Conservation (phyloP, 1,140 invertebrate genomes). For the Drosophila mojavensis region DNA sequence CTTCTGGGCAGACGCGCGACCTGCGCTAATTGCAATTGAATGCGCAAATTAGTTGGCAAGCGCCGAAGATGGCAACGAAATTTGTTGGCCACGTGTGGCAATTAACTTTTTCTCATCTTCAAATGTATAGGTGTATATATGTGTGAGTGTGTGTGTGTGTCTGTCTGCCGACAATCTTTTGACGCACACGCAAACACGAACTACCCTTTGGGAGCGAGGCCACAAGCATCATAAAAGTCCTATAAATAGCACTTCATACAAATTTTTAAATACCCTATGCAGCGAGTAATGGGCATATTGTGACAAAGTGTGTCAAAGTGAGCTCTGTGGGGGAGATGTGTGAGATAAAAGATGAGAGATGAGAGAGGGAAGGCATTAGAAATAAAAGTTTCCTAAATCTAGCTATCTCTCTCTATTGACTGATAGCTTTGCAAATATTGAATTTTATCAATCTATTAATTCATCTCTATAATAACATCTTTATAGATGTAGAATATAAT, state of each 20-base stretch:
- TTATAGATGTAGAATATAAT: too few species aligned
- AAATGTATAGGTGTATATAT: not conserved
- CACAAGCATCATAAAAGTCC: constrained; percentile 14
- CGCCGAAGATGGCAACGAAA: not conserved
- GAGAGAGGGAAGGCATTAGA: too few species aligned
- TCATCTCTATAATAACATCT: too few species aligned
- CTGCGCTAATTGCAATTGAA: constrained; percentile 23
- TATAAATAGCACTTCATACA: constrained; percentile 13
- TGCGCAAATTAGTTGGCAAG: constrained; percentile 18
- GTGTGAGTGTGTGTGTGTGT: not conserved
- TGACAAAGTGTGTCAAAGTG: not conserved
- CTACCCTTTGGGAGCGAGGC: constrained; percentile 10
- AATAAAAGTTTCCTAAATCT: too few species aligned
- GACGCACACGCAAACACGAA: not conserved
- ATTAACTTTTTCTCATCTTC: constrained; percentile 36
- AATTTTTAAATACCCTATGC: not conserved
- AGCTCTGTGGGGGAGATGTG: not conserved
- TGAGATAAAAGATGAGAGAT: not conserved
- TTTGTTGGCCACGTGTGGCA: constrained; percentile 30
- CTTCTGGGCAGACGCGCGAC: not conserved
- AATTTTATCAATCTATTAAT: too few species aligned
- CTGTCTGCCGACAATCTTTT: not conserved
- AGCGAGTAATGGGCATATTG: not conserved
- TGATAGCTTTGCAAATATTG: too few species aligned
- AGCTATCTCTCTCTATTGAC: too few species aligned